Conservation (phyloP, 2,113 vertebrate species). For the Lethenteron reissneri region DNA sequence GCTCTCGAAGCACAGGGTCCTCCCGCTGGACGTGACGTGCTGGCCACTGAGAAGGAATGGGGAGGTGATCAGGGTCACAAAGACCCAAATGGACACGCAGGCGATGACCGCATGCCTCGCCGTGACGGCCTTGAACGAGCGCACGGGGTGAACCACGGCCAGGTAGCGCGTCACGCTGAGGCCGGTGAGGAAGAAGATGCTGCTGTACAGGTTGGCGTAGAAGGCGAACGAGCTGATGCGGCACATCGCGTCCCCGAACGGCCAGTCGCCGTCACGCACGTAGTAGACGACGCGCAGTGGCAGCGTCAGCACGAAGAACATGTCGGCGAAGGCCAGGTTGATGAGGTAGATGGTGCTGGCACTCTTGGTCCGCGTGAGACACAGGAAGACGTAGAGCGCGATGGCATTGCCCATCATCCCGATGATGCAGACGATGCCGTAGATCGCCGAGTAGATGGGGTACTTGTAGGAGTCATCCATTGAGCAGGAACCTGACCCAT, state of each 20-base stretch:
- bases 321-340: conserved; percentile 62
- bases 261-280: conserved; percentile 47
- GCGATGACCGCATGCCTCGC: conserved; percentile 36
- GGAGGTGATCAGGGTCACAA: conserved; percentile 38
- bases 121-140: conserved; percentile 40
- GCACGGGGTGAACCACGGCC: conserved; percentile 79
- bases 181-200: conserved; percentile 80
- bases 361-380: conserved; percentile 32
- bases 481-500: conserved; percentile 11
- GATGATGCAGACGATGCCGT: conserved; percentile 52
- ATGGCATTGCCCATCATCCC: conserved; percentile 58
- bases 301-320: conserved; percentile 61
- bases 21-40: conserved; percentile 23
- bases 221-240: conserved; percentile 53
- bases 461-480: conserved; percentile 67
- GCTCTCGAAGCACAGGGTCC: conserved; percentile 62
- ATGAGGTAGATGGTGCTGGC: conserved; percentile 76
- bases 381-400: conserved; percentile 47
- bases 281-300: conserved; percentile 68
- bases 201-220: conserved; percentile 85
- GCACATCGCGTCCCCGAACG: conserved; percentile 58
- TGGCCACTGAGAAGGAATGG: conserved; percentile 43
- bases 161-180: conserved; percentile 83
- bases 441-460: conserved; percentile 59
- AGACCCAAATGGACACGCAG: conserved; percentile 45